Conservation (phyloP, 1,140 invertebrate species). For the Plutomurus gul region DNA sequence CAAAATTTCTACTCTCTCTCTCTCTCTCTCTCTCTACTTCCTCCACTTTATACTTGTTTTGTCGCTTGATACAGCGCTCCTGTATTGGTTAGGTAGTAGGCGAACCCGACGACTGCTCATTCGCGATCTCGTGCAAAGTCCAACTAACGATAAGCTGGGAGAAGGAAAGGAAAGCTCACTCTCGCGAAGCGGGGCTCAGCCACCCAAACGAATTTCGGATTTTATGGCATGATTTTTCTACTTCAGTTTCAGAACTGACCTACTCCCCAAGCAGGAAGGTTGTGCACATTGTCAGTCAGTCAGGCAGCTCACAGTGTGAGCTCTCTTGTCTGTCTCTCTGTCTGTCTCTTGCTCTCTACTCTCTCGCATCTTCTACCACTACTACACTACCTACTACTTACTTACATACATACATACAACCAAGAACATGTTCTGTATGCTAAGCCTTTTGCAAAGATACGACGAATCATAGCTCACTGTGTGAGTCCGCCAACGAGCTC, state of each 20-base stretch:
- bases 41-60: not conserved
- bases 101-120: not conserved
- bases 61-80: constrained; percentile 19
- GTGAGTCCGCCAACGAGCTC: not conserved
- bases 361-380: not conserved
- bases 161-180: constrained; percentile 26
- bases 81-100: not conserved
- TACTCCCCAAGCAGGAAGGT: constrained; percentile 45
- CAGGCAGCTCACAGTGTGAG: not conserved
- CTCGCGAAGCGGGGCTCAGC: not conserved
- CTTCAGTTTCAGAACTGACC: constrained; percentile 47
- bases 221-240: constrained; percentile 39
- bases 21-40: not conserved
- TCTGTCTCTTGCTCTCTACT: not conserved
- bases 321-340: too few relatives aligned
- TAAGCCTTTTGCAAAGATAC: not conserved
- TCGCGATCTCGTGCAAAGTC: not conserved
- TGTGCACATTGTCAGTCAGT: constrained; percentile 30
- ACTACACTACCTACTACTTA: not conserved
- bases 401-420: not conserved
- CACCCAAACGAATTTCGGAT: constrained; percentile 28
- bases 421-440: not conserved
- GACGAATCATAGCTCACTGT: not conserved
- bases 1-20: not conserved
- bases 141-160: constrained; percentile 24